phyloP scores from a whole-genome alignment of 2,113 vertebrate species.

The Mustela nigripes region DNA sequence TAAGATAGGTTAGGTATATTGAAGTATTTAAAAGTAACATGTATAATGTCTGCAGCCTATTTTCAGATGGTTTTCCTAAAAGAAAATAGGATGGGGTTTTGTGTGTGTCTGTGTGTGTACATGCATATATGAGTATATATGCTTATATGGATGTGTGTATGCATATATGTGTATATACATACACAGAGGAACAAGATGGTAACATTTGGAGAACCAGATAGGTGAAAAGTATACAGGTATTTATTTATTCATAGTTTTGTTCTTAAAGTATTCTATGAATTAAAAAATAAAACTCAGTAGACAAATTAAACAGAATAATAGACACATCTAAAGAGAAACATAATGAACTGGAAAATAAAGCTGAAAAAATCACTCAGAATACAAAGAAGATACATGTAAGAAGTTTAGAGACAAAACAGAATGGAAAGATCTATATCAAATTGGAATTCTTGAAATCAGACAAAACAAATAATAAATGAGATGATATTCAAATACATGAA shows the following conservation, averaged over 20 bases:
- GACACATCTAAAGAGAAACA: conserved; percentile 27
- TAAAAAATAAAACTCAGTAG: conserved; percentile 21
- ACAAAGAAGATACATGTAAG: neutral
- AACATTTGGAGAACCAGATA: neutral
- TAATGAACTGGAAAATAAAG: conserved; percentile 11
- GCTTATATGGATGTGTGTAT: too few relatives aligned
- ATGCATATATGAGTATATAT: neutral
- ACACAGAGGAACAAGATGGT: neutral
- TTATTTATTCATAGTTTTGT: neutral
- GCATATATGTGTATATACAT: accelerated
- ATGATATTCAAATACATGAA: neutral
- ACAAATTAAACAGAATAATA: neutral
- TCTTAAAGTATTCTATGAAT: neutral
- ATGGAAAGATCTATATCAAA: neutral
- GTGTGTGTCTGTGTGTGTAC: neutral
- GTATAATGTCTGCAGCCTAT: neutral
- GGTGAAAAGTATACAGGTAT: neutral
- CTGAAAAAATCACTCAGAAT: neutral
- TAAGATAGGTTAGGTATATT: neutral
- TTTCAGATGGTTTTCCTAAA: neutral
- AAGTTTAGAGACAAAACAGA: neutral
- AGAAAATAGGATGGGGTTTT: neutral
- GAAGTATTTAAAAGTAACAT: neutral
- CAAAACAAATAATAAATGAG: neutral
- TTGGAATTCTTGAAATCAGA: neutral